Base-by-base conservation (phyloP, 2,113 vertebrate species). In the Toxotes jaculatrix region DNA sequence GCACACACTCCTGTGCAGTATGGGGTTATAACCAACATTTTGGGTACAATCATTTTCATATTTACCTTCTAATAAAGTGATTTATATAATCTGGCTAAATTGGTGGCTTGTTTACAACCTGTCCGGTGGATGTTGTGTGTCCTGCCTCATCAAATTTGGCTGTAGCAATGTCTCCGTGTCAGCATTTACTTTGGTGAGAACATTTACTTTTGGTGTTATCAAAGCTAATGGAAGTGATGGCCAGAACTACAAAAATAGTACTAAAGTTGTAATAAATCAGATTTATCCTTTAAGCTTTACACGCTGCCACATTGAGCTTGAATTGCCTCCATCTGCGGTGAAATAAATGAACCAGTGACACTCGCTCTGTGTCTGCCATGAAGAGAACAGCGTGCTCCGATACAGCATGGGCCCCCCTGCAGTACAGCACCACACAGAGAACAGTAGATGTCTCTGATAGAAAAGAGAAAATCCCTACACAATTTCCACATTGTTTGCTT, bases 401-500 rank as follows among this genome's bases (percentile, higher is more conserved):
- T 83, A 70, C 87, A 85, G 89, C 88, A 21, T 4, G 40, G 11
- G 7, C 80, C 88, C 70, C 82, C 84, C 86, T 31, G 57, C 73
- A 57, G 72, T 21, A 80, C 83, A 68, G 80, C 72, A 47, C 84
- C 81, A 80, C 84, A 84, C 91, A 85, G 88, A 87, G 91, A 92
- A 93, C 93, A 91, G 84, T 92, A 83, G 80, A 88, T 66, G 86
- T 78, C 91, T 92, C 85, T 85, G 87, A 93, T 69, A 79, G 89
- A 87, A 80, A 86, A 70, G 74, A 91, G 88, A 93, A 94, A 93
- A 93, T 93, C 93, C 93, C 85, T 81, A 84, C 90, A 93, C 93
- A 94, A 93, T 93, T 94, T 95, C 89, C 88, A 92, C 91, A 95
- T 95, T 94, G 95, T 95, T 91, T 91, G 84, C 87, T 87, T 87